Base-by-base conservation (phyloP, 1,140 invertebrate genomes). In the Caenorhabditis inopinata region DNA sequence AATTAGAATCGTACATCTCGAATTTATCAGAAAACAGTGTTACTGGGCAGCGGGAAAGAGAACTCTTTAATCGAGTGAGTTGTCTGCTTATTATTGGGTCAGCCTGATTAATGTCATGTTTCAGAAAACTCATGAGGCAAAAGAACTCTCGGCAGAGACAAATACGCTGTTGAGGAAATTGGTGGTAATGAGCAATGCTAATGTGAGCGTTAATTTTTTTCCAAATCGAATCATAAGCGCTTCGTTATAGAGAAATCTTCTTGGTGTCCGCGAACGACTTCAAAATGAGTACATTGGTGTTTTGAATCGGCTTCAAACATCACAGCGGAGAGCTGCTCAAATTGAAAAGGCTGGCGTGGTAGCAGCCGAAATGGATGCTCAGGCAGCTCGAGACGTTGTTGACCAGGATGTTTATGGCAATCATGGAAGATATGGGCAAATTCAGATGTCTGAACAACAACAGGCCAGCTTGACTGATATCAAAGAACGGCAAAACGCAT, bases 231-330 rank as follows among this genome's bases (percentile, higher is more conserved):
- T n/a, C n/a, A n/a, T n/a, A n/a, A n/a, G n/a, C n/a, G n/a, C n/a
- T n/a, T n/a, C n/a, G n/a, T n/a, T n/a, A n/a, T n/a, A 95, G 89
- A 92, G 93, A 80, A 93, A 95, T 85, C 92, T 93, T 85, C 95
- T 95, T 89, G 93, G 98, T 90, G 94, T 95, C 85, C 92, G 93
- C 82, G 96, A 98, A 86, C 91, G 95, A 38, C 91, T 99, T 48
- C 93, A 94, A 46, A 95, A 96, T 89, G 96, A 98, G 89, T 98
- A 97, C 89, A 93, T 95, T 83, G 91, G 92, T 82, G 94, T 94
- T n/a, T 90, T 98, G 75, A 97, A 95, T 88, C 92, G 93, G 84
- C 96, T 98, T 80, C 92, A 92, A 87, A 88, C 87, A 12, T 86
- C 89, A 3, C 94, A 96, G 89, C 91, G 93, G 86, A 90, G 91